A percentile compares a stretch with the other conserved stretches of the same genome.
phyloP scores from a whole-genome alignment of 2,888 invertebrate species.

The Nephrotoma guestfalica region DNA sequence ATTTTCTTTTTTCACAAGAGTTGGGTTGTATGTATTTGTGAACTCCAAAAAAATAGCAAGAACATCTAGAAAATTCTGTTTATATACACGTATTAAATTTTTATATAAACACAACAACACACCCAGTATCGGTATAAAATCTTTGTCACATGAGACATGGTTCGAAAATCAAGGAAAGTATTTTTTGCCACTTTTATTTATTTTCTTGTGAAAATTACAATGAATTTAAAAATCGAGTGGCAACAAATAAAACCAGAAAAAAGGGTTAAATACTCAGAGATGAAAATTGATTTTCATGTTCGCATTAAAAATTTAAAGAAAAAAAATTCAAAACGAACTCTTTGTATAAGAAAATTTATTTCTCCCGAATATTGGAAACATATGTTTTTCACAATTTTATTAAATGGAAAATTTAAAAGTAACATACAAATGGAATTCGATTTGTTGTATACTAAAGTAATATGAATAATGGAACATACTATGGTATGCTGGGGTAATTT shows the following conservation, averaged over 20 bases:
- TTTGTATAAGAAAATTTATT: neutral
- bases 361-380: neutral
- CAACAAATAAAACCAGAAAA: neutral
- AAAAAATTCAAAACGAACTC: neutral
- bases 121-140: neutral
- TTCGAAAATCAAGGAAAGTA: neutral
- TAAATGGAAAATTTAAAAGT: neutral
- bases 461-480: neutral
- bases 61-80: neutral
- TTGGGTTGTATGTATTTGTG: neutral
- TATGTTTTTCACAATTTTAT: neutral
- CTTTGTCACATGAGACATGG: neutral
- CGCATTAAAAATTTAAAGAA: neutral
- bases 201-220: neutral
- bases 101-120: neutral
- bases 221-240: neutral
- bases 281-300: neutral
- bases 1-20: neutral
- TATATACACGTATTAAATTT: neutral
- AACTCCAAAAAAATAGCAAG: neutral
- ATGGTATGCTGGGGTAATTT: neutral
- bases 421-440: neutral
- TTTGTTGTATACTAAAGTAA: neutral
- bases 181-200: neutral
- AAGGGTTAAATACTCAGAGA: neutral